These are phyloP conservation scores for Drosophila planitibia DNA, from an alignment of 2,888 invertebrate species.

Conservation along the genomic window DNA sequence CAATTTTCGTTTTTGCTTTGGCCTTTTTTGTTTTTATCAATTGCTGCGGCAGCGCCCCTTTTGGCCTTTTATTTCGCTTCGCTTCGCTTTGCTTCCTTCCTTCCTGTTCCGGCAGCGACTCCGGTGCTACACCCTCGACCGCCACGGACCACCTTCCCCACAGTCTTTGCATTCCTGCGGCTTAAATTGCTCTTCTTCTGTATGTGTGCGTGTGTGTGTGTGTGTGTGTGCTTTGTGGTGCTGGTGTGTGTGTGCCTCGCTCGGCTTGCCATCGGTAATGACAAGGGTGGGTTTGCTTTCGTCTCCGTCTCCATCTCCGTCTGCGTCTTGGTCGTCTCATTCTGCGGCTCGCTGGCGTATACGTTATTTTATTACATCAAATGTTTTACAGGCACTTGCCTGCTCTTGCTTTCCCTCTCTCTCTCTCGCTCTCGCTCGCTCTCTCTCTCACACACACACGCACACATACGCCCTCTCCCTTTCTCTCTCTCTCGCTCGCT, in stretches of 20 bases:
- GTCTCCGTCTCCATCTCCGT: conserved; percentile 23
- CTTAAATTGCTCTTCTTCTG: conserved; percentile 77
- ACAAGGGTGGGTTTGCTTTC: conserved; percentile 55
- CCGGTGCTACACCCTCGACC: conserved; percentile 4
- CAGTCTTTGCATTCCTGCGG: conserved; percentile 75
- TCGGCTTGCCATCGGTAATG: conserved; percentile 58
- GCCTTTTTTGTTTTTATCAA: conserved; percentile 59
- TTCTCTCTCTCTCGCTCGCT: neutral
- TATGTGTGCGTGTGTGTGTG: conserved; percentile 17
- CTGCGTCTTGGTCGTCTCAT: conserved; percentile 46
- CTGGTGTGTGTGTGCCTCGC: conserved; percentile 35
- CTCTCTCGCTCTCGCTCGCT: neutral
- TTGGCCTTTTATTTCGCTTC: conserved; percentile 55
- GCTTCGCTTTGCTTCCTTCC: conserved; percentile 52
- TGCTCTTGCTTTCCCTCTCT: conserved; percentile 16
- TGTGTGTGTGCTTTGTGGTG: conserved; percentile 17
- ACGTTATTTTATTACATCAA: conserved; percentile 81
- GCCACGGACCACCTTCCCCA: conserved; percentile 25
- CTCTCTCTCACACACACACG: conserved; percentile 8
- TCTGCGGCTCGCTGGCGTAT: conserved; percentile 68
- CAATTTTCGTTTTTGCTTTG: conserved; percentile 35
- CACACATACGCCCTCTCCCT: neutral
- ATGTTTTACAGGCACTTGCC: conserved; percentile 74
- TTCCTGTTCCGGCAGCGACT: conserved; percentile 50
- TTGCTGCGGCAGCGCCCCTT: conserved; percentile 53